phyloP scores from a whole-genome alignment of 2,888 invertebrate species.

The Eurytoma adleriae region DNA sequence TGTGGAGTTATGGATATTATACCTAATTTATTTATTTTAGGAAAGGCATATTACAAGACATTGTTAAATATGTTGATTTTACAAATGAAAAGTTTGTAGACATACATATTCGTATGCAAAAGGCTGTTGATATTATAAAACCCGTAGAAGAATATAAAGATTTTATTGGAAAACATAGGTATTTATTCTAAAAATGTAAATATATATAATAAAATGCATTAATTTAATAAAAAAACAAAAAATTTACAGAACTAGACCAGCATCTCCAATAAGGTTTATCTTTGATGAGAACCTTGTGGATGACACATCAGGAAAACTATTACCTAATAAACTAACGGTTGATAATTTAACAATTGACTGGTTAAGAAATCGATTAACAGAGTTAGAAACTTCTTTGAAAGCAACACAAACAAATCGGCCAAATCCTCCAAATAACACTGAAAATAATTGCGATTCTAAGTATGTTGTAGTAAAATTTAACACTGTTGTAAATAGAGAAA shows the following conservation, averaged over 20 bases:
- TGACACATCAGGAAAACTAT: slow-evolving; percentile 90
- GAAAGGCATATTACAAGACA: slow-evolving; percentile 88
- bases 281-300: slow-evolving; percentile 93
- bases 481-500: too few relatives aligned
- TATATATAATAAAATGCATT: background rate
- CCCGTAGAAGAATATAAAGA: slow-evolving; percentile 92
- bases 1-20: background rate
- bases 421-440: slow-evolving; percentile 62
- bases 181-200: slow-evolving; percentile 68
- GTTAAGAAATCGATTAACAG: slow-evolving; percentile 87
- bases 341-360: slow-evolving; percentile 95
- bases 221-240: slow-evolving; percentile 12
- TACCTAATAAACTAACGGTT: slow-evolving; percentile 92
- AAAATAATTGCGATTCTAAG: slow-evolving; percentile 70
- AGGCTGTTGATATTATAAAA: slow-evolving; percentile 86
- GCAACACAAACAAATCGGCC: slow-evolving; percentile 83
- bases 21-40: slow-evolving; percentile 75
- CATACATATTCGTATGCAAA: slow-evolving; percentile 86
- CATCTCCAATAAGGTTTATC: slow-evolving; percentile 86
- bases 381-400: slow-evolving; percentile 87
- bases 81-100: slow-evolving; percentile 76
- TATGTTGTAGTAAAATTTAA: slow-evolving; percentile 46
- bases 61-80: slow-evolving; percentile 85
- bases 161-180: slow-evolving; percentile 93
- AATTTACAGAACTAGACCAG: slow-evolving; percentile 84